These are phyloP conservation scores for Cheilosia pagana DNA, from an alignment of 2,888 invertebrate species.

Conservation along the genomic window DNA sequence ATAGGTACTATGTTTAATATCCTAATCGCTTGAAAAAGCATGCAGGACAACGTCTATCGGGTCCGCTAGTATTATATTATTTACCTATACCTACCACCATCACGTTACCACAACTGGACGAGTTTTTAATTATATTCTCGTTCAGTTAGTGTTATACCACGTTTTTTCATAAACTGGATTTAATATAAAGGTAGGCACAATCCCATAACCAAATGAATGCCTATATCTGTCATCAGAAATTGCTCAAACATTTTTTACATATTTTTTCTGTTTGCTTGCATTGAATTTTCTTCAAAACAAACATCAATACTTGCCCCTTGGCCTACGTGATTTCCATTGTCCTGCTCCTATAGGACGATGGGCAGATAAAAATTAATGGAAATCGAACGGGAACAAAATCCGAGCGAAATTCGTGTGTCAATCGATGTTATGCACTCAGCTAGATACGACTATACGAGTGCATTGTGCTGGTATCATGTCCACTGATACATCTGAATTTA, in stretches of 20 bases:
- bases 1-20: too few relatives aligned
- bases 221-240: constrained; percentile 2
- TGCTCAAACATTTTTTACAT: neutral
- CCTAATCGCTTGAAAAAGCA: too few relatives aligned
- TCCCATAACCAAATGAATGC: too few relatives aligned
- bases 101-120: too few relatives aligned
- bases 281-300: constrained; percentile 60
- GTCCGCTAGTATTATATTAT: too few relatives aligned
- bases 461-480: constrained; percentile 48
- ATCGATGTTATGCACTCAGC: constrained; percentile 40
- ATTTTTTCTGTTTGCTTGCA: neutral
- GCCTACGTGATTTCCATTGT: constrained; percentile 62
- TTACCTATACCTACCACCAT: too few relatives aligned
- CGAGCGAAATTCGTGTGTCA: constrained; percentile 43
- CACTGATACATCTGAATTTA: constrained; percentile 54
- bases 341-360: constrained; percentile 32
- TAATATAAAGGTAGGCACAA: too few relatives aligned
- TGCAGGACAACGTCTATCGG: too few relatives aligned
- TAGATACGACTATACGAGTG: constrained; percentile 46
- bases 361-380: constrained; percentile 72
- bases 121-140: too few relatives aligned
- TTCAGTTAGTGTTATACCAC: too few relatives aligned
- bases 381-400: constrained; percentile 60
- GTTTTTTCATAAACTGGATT: too few relatives aligned
- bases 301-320: constrained; percentile 47